Evolutionary conservation across 2,888 invertebrate genomes (phyloP), one percentile per base, ranked within the genome.

Genomic region (Aphodius granarius): DNA sequence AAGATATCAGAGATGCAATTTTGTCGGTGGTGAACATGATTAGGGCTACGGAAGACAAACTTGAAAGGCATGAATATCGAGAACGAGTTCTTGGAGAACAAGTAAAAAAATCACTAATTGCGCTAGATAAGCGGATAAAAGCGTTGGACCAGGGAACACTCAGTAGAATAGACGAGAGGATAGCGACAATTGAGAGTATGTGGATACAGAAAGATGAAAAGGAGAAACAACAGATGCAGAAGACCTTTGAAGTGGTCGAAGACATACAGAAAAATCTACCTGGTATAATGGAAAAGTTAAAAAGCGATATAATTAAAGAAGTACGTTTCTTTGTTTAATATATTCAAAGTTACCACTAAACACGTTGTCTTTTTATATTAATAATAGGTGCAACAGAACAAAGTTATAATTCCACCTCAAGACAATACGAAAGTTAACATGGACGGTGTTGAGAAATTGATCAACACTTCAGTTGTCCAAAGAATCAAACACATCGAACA

Each of bases 31-130:
- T 95, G 9, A 94, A 94, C 83, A 94, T 95, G 85, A 93, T 95
- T 85, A 91, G 94, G 66, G 90, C 92, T 63, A 91, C 94, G 72
- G 95, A 94, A 78, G 94, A 94, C 83, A 96, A 95, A 87, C 86
- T 96, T 78, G 95, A 96, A 83, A 89, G 96, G 16, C 96, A 96
- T 86, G 96, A 96, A 85, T 92, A 91, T 81, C 89, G 96, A 13
- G 95, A 96, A 85, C 90, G 94, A 79, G 92, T 92, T 0, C 87
- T 95, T 19, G 95, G 94, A 0, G 95, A 96, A 75, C 91, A 94
- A 80, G 84, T 95, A 73, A 95, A 95, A 87, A 94, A 93, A 84
- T 91, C 92, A 71, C 87, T 96, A 77, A 87, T 89, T 0, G 88
- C 90, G 0, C 85, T 96, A 70, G 95, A 95, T 79, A 95, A 94